Conservation (phyloP, 2,888 invertebrate species). For the Eubasilissa splendida region DNA sequence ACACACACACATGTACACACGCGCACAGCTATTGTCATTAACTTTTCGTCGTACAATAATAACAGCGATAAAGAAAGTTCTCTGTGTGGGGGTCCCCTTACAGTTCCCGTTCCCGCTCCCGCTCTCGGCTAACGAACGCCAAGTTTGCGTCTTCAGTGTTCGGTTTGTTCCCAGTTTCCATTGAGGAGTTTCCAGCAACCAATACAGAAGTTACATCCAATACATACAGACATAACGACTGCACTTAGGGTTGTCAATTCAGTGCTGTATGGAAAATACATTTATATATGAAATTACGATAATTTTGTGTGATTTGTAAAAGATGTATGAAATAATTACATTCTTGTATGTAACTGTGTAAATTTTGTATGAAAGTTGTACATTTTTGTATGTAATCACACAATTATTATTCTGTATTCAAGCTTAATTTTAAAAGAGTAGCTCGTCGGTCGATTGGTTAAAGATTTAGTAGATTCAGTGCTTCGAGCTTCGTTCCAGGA, state of each 20-base stretch:
- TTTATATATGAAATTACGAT: too few relatives aligned
- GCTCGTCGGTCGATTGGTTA: too few relatives aligned
- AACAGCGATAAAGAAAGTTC: constrained; percentile 3
- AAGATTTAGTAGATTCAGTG: too few relatives aligned
- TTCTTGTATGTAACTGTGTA: too few relatives aligned
- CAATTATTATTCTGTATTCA: too few relatives aligned
- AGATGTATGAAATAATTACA: too few relatives aligned
- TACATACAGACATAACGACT: not conserved
- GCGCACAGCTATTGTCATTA: not conserved
- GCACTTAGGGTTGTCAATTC: constrained; percentile 2
- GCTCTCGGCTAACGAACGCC: constrained; percentile 6
- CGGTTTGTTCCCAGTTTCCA: constrained; percentile 17
- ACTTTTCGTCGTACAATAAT: constrained; percentile 12
- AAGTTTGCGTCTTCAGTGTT: not conserved
- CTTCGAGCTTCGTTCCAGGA: too few relatives aligned
- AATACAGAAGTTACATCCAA: constrained; percentile 6
- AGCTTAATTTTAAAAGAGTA: too few relatives aligned
- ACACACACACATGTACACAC: not conserved
- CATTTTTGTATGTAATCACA: too few relatives aligned
- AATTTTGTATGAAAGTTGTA: too few relatives aligned
- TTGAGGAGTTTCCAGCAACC: constrained; percentile 9
- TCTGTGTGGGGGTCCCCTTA: not conserved
- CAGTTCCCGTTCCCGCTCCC: not conserved
- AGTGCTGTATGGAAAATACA: not conserved
- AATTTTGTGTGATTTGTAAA: too few relatives aligned